Base-by-base conservation (phyloP, 1,140 invertebrate species). In the Chlorops oryzae region DNA sequence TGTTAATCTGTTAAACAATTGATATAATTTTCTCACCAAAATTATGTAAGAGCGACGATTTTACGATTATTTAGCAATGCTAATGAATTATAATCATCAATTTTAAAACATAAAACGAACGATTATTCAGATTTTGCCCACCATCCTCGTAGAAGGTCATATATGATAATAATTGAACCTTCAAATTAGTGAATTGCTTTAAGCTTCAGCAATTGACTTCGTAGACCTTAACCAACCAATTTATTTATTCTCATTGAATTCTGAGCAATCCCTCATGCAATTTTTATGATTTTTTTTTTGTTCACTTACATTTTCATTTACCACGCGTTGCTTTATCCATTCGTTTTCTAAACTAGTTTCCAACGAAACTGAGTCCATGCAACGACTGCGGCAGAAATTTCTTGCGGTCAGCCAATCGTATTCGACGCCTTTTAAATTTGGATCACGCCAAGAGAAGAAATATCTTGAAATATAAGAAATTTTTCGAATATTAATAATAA, bases 391-490 rank as follows among this genome's bases (percentile, higher is more conserved):
- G 68, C 88, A 91, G 74, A 81, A 90, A 70, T 90, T 90, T 58
- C 88, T 79, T 2, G 80, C 87, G 13, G 80, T 81, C 25, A 91
- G 71, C 88, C 88, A 92, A 68, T 90, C 87, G 56, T 84, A 74
- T 71, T 89, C 85, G 27, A 85, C 81, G 21, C 81, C 81, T 35
- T 77, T 77, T 18, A 85, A 80, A 25, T 80, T 77, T 3, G 80
- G 81, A 61, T 90, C 86, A 48, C 82, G 78, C 88, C 88, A 91
- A n/a, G 86, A 88, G 73, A 87, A 88, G 70, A 84, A 89, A 67
- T 90, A 90, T 20, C 85, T 85, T 25, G 2, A 55, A 21, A 47
- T 9, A 47, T 38, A 44, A 32, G 45, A 42, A 20, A 12, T 17
- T 45, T 45, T 10, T 22, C 34, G 7, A 22, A 41, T 28, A 15